Evolutionary conservation across 1,140 invertebrate species (phyloP), one percentile per base, ranked within the genome.

Genomic region (Zophobas morio): DNA sequence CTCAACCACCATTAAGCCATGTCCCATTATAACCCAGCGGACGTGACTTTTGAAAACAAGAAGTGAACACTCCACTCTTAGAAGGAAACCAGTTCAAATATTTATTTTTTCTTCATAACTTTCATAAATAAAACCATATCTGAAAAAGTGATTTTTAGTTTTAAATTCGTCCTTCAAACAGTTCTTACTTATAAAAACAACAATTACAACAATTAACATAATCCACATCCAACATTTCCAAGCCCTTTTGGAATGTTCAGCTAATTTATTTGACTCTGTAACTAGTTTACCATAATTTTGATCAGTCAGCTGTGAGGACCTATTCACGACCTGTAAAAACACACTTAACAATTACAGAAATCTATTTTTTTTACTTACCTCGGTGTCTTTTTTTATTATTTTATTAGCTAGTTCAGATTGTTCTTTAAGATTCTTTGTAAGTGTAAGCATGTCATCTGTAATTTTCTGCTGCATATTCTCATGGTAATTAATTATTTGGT

Each of bases 171-270:
- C 54, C 33, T 70, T 74, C 75, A 78, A 54, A 6, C 6, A 32
- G 34, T 56, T 8, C 93, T 91, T 88, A 96, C 94, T 94, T 74
- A 98, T 93, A 88, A 98, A 98, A 77, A 95, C 93, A 60, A 93
- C 87, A 81, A 96, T 89, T 35, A 98, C 96, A 77, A 96, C 88
- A 20, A 91, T 89, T 56, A 98, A 88, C 92, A 97, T 94, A 3
- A 97, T 84, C 96, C 96, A 97, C 75, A 98, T 91, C 95, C 96
- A 98, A 87, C 96, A 98, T 84, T 96, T 96, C 90, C 95, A 98
- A 0, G 94, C 94, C 77, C 94, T 93, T 79, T 92, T 91, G 33
- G 94, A 96, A 85, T 96, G 96, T 78, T 94, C 94, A 82, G 94
- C 91, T 35, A 99, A 87, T 83, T 94, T 92, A 4, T 94, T 90